These are phyloP conservation scores for Mesochorus sp. DNA, from an alignment of 2,888 invertebrate species.

Conservation along the genomic window DNA sequence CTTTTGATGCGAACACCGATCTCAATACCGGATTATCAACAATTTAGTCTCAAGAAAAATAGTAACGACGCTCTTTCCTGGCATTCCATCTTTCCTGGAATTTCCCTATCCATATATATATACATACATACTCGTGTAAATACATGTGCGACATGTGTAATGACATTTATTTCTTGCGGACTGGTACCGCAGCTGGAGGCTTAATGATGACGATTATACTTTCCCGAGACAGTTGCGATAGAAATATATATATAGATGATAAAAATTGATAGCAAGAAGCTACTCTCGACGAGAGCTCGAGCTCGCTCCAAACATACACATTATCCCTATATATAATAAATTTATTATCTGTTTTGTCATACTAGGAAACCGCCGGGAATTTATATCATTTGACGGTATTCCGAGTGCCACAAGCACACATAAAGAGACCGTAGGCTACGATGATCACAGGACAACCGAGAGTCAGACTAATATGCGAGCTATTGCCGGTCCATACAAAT, in stretches of 20 bases:
- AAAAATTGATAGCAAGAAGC: conserved; percentile 49
- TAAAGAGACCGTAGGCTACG: conserved; percentile 55
- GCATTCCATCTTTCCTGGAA: not conserved
- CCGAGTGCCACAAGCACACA: conserved; percentile 39
- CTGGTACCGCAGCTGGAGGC: conserved; percentile 11
- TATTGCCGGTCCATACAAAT: conserved; percentile 36
- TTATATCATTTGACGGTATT: conserved; percentile 64
- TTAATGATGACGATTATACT: conserved; percentile 58
- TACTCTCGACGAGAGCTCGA: not conserved
- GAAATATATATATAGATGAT: conserved; percentile 13
- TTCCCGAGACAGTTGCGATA: conserved; percentile 26
- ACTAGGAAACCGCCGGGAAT: conserved; percentile 70
- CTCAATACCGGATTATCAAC: too few relatives aligned
- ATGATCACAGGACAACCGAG: conserved; percentile 33
- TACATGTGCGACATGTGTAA: not conserved
- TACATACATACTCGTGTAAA: not conserved
- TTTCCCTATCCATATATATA: not conserved
- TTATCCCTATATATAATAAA: not conserved
- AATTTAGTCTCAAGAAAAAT: not conserved
- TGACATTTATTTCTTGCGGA: conserved; percentile 20
- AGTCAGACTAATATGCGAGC: conserved; percentile 33
- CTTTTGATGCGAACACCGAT: too few relatives aligned
- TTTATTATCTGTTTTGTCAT: conserved; percentile 66
- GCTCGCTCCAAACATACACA: not conserved
- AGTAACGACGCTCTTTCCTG: not conserved